Base-by-base conservation (phyloP, 2,888 invertebrate species). In the Volucella bombylans region DNA sequence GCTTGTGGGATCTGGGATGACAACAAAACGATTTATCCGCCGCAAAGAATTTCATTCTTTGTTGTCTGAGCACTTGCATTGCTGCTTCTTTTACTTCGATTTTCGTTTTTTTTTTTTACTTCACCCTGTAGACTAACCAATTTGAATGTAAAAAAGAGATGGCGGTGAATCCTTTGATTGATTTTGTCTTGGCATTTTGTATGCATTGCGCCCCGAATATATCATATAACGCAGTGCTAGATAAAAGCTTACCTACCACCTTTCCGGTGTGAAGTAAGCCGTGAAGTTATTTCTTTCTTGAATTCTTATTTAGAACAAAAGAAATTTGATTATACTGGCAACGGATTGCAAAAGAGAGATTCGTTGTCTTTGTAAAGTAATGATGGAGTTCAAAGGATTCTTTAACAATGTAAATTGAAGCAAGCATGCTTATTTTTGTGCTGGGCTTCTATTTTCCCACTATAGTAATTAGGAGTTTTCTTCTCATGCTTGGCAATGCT, bases 131-230 rank as follows among this genome's bases (percentile, higher is more conserved):
- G 62, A 62, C 68, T 72, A 78, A 82, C 78, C 82, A 82, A 82
- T 82, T 82, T 82, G 57, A 78, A 82, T 82, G 72, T 55, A 55
- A 68, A 82, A 23, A 73, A 55, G 61, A 77, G 38, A 59, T 78
- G 82, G 50, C 50, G 72, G 77, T 57, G 72, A 78, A 82, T 82
- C 82, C 78, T 78, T 82, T 82, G 82, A 82, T 82, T 82, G 78
- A 73, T 82, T 82, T 78, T 73, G 41, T 45, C 78, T 78, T 57
- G 78, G 12, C 67, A 55, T 68, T 61, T 68, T 61, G 14, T 45
- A n/a, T 52, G 72, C n/a, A 31, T 14, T 18, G 74, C 8, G 64
- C 54, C 52, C 4, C 15, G 4, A 55, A 57, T 14, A 49, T 12
- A 39, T 10, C 49, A 41, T 10, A 65, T 59, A 52, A 41, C 11